Evolutionary conservation across 2,113 vertebrate genomes (phyloP).

Genomic region (Centropus bengalensis): DNA sequence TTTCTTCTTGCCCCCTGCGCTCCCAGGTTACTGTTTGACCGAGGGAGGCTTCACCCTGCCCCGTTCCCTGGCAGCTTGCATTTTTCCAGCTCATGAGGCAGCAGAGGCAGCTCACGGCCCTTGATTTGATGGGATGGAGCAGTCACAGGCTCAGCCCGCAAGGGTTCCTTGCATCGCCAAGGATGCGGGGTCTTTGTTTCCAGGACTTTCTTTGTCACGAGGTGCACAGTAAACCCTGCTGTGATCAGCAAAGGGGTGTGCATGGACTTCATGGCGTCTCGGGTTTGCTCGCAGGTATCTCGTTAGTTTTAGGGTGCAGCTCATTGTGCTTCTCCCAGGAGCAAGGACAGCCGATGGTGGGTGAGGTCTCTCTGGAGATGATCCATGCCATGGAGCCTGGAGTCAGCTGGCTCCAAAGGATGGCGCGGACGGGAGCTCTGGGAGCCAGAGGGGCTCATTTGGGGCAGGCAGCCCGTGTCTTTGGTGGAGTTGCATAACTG

Average conservation of each 20-base stretch:
- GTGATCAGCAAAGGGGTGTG: not conserved
- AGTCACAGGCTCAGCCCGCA: rapidly evolving
- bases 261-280: no score
- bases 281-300: not conserved
- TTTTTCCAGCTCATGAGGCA: not conserved
- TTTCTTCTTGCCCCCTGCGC: not conserved
- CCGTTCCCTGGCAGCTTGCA: not conserved
- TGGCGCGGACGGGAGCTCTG: not conserved
- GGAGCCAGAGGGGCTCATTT: not conserved
- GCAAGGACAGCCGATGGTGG: rapidly evolving
- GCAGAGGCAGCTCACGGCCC: not conserved
- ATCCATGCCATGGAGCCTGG: rapidly evolving
- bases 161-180: not conserved
- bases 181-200: not conserved
- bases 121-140: not conserved
- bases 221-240: not conserved
- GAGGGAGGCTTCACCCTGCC: not conserved
- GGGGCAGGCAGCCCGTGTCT: not conserved
- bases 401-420: rapidly evolving
- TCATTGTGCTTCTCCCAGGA: not conserved
- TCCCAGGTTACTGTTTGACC: not conserved
- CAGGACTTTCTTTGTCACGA: not conserved
- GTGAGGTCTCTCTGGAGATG: not conserved
- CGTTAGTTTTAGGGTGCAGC: rapidly evolving
- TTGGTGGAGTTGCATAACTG: rapidly evolving